Conservation (phyloP, 1,140 invertebrate genomes). For the Meloidogyne hapla region DNA sequence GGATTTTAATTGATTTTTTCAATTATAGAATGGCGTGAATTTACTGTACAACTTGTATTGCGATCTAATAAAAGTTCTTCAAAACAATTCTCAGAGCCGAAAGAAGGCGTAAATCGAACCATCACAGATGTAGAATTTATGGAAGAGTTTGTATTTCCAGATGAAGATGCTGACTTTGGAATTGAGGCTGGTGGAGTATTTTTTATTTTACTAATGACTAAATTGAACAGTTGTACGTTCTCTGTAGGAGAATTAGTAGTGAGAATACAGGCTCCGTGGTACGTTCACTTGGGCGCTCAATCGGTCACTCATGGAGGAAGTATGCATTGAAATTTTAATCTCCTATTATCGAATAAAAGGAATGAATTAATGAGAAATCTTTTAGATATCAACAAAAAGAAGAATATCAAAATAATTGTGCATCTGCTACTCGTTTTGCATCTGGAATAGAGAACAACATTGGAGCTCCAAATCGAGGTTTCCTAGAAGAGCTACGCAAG, state of each 20-base stretch:
- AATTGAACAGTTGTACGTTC: background rate
- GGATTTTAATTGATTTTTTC: background rate
- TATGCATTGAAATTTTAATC: background rate
- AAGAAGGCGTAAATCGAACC: background rate
- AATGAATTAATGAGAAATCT: background rate
- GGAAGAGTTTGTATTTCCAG: conserved; percentile 11
- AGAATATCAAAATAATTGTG: background rate
- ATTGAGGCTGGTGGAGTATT: background rate
- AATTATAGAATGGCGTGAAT: conserved; percentile 18
- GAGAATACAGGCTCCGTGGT: background rate
- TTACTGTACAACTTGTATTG: background rate
- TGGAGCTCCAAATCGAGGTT: conserved; percentile 8
- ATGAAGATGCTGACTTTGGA: conserved; percentile 1
- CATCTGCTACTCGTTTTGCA: background rate
- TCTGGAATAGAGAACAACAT: background rate
- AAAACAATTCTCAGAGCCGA: background rate
- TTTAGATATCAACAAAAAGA: conserved; percentile 24
- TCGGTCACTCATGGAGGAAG: conserved; percentile 23
- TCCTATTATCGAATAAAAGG: too few species aligned
- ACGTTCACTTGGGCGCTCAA: conserved; percentile 15
- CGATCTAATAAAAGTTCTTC: background rate
- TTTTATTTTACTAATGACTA: background rate
- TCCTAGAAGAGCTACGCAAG: conserved; percentile 17
- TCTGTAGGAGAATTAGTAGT: conserved; percentile 16
- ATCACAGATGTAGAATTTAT: conserved; percentile 18